Evolutionary conservation across 1,140 invertebrate genomes (phyloP), one percentile per base, ranked within the genome.

Genomic region (Camponotus pennsylvanicus): DNA sequence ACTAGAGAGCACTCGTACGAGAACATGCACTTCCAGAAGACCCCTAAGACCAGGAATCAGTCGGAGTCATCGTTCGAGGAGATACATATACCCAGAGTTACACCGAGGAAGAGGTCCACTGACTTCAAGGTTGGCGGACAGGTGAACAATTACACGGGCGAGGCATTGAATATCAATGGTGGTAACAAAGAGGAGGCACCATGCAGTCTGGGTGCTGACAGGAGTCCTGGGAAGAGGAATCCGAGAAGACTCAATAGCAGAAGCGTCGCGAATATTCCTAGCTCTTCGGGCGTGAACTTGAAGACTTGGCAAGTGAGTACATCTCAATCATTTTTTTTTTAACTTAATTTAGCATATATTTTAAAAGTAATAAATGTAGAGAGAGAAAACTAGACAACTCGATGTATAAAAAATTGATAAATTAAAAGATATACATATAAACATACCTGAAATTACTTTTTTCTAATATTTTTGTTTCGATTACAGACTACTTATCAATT

Each of bases 71-170:
- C 91, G 32, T 92, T 93, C 71, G 92, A 94, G 34, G 92, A 93
- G 71, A 94, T 95, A 70, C 92, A 93, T 64, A 94, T 95, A 84
- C 94, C 94, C 2, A 90, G 94, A 40, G 90, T 94, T 3, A 91
- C 87, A 6, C 80, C 93, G 0, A 87, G 92, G 18, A 93, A 91
- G 69, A 92, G 88, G 49, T 85, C 86, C 18, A 91, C 88, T 1
- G 94, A 94, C 15, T 94, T 94, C n/a, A 93, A 93, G 70, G 86
- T 94, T 57, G 93, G 93, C 7, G 93, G 93, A 55, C 91, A 93
- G 55, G 93, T 94, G 37, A 92, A 73, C 5, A 91, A 76, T 66
- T 93, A 94, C 32, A 75, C 89, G 6, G 77, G 57, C 34, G 73
- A 66, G 4, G 70, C 80, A 7, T 55, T 63, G 27, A 55, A 7